Percentiles rank a stretch among this genome's conserved stretches.
Evolutionary conservation across 1,140 invertebrate genomes (phyloP).

Genomic region (Nylanderia fulva): DNA sequence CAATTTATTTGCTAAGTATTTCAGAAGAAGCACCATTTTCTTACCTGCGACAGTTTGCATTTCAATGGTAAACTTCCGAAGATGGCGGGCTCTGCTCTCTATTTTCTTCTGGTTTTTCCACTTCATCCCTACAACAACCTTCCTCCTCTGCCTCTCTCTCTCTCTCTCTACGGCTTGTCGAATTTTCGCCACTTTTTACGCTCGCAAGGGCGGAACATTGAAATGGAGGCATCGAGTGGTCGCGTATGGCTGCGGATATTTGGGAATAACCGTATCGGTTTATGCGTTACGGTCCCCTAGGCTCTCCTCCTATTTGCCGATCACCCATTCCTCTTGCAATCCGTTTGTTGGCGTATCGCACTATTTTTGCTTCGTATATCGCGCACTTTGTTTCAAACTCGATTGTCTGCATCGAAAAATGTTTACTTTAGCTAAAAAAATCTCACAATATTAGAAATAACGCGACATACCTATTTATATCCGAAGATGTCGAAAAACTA

Average conservation of each 20-base stretch:
- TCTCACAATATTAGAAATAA: neutral
- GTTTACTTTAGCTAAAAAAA: neutral
- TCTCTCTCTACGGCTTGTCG: conserved; percentile 54
- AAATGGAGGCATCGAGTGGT: conserved; percentile 82
- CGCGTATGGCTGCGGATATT: conserved; percentile 80
- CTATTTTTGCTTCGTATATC: conserved; percentile 44
- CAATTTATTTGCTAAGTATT: neutral
- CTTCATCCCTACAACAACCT: no score
- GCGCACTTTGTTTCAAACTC: neutral
- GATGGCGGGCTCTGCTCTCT: conserved; percentile 16
- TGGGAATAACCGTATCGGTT: conserved; percentile 81
- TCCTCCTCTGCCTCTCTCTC: no score
- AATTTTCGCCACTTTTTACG: conserved; percentile 84
- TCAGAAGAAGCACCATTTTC: neutral
- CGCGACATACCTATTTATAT: neutral
- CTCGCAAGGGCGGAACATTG: conserved; percentile 82
- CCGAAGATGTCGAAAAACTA: neutral
- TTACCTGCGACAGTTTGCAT: conserved; percentile 47
- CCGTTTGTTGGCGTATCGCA: conserved; percentile 55
- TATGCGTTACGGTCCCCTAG: conserved; percentile 75
- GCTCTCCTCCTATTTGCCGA: conserved; percentile 62
- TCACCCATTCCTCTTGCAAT: conserved; percentile 67
- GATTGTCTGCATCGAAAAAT: neutral
- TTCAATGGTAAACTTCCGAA: conserved; percentile 48
- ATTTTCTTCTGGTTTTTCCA: conserved; percentile 54